Base-by-base conservation (phyloP, 1,140 invertebrate species). In the Pachypeltis micranthus region DNA sequence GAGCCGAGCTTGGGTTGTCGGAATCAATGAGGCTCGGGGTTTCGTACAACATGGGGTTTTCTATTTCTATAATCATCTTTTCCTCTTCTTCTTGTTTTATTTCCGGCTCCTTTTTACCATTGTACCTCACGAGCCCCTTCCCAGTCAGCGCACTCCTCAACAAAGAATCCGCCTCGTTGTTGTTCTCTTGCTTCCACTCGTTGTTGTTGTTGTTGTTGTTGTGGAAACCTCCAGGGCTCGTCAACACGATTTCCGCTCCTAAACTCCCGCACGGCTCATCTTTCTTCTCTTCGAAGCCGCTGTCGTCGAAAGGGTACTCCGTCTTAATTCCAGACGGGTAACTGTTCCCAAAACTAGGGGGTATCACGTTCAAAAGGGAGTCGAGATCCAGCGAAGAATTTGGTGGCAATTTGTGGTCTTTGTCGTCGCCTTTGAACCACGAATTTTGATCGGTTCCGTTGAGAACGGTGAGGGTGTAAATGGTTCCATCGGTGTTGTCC, bases 71-170 rank as follows among this genome's bases (percentile, higher is more conserved):
- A n/a, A 54, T 64, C 24, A 58, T 28, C 25, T 65, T 29, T n/a
- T 65, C 64, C 29, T 65, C 63, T 21, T 60, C 44, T 29, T 61
- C 55, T 28, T 56, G 55, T 2, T 21, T 23, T 54, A 66, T 63
- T 1, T 54, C 27, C 31, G 66, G 63, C 28, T 64, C 59, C 1
- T 62, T 44, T 34, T 68, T 63, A 70, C 68, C 76, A 64, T 74
- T 80, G 71, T 70, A 70, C n/a, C 70, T 65, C 3, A 55, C 29
- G 23, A 68, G 44, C n/a, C 63, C 63, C 61, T 71, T 83, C 1
- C 88, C 89, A 71, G 90, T 88, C 24, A 91, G 78, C 10, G 88
- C 89, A 71, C 84, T 90, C 66, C 89, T 76, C 63, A 91, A 72
- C 58, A 91, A 73, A 25, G 87, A 90, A 68, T 90, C 65, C 4